These are phyloP conservation scores for Pristis pectinata DNA, from an alignment of 2,797 vertebrate genomes.

Conservation along the genomic window DNA sequence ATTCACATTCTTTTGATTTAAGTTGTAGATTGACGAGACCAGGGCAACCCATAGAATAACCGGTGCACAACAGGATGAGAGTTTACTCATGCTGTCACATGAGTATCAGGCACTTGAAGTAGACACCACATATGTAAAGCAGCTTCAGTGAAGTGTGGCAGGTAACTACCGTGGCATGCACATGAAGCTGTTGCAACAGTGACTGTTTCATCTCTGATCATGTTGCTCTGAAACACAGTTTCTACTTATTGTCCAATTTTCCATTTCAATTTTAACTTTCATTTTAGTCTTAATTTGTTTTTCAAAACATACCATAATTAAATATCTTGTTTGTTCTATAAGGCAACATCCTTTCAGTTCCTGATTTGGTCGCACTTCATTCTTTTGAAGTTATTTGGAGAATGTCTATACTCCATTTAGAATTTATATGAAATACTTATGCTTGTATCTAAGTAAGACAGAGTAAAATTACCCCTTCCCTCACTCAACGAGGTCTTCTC, in stretches of 20 bases:
- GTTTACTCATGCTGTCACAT: neutral
- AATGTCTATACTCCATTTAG: neutral
- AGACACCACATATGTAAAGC: neutral
- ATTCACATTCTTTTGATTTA: neutral
- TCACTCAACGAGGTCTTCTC: neutral
- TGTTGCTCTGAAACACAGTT: neutral
- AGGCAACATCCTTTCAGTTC: neutral
- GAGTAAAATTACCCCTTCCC: neutral
- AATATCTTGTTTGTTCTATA: neutral
- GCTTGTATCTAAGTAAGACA: neutral
- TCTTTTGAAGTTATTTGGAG: neutral
- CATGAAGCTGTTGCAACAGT: no score
- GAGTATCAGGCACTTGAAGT: neutral
- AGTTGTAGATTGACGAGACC: neutral
- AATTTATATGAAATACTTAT: neutral
- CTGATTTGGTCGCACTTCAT: neutral
- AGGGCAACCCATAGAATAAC: neutral
- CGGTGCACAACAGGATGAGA: neutral
- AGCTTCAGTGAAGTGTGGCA: neutral
- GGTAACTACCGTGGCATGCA: no score
- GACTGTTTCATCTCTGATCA: neutral
- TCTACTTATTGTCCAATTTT: neutral
- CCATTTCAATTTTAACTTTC: neutral
- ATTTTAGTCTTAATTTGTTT: neutral
- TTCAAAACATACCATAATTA: neutral